Evolutionary conservation across 2,888 invertebrate species (phyloP).

Genomic region (Acanthosepion esculentum): DNA sequence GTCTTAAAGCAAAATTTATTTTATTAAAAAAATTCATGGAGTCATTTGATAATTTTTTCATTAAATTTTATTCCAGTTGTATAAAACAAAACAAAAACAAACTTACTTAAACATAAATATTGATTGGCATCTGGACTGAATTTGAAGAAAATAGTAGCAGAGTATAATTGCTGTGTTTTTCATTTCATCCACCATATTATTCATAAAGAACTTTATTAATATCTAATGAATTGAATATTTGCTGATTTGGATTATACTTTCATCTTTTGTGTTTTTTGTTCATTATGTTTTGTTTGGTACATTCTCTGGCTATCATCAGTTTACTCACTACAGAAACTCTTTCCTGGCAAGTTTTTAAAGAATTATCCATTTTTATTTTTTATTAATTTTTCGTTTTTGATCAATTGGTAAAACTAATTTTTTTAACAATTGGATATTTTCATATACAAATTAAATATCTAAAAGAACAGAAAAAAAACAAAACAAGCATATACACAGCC

Average conservation of each 20-base stretch:
- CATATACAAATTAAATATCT: too few species aligned
- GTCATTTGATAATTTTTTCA: slow-evolving; percentile 5
- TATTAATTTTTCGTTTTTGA: too few species aligned
- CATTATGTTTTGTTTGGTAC: background rate
- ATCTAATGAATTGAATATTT: slow-evolving; percentile 1
- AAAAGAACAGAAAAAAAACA: background rate
- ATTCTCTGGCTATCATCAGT: background rate
- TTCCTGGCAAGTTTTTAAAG: background rate
- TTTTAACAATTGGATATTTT: background rate
- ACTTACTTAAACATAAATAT: background rate
- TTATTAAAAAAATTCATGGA: background rate
- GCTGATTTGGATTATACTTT: background rate
- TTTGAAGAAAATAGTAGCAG: background rate
- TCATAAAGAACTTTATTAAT: background rate
- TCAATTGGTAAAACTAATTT: background rate
- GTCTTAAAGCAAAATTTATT: background rate
- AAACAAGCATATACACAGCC: background rate
- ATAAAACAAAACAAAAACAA: background rate
- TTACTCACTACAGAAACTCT: background rate
- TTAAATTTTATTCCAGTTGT: background rate
- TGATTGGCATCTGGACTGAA: background rate
- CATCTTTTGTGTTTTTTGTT: background rate
- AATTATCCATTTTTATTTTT: background rate
- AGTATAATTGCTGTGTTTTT: background rate
- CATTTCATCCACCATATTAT: background rate